Evolutionary conservation across 1,140 invertebrate species (phyloP), one percentile per base, ranked within the genome.

Genomic region (Camponotus floridanus): DNA sequence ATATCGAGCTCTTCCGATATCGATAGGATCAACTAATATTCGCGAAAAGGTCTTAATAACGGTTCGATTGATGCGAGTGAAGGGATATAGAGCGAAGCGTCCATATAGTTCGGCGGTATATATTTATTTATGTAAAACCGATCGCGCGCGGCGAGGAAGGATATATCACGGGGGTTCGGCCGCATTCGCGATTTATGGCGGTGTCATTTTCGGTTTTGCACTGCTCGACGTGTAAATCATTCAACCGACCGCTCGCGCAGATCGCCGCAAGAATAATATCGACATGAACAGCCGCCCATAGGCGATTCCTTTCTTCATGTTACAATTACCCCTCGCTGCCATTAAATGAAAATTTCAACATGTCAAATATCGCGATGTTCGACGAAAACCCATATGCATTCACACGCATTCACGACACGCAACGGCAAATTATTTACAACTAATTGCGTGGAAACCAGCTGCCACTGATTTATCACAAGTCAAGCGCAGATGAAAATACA

Each of bases 51-150:
- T 61, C 79, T 83, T 83, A 83, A 83, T 83, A 83, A 48, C 79
- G 57, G 73, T 83, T 73, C 79, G 57, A 48, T n/a, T 48, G 57
- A 86, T 62, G 33, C 18, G 9, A 42, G 11, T 13, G 61, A n/a
- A 51, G n/a, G 51, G 48, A 85, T 80, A 26, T 65, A 31, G 4
- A 84, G 39, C 61, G 59, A 36, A 48, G 57, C 73, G 45, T 6
- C 42, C 39, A 55, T 51, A 51, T 81, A 64, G 86, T 88, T 59
- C 55, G 21, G 48, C 74, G 78, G 86, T 91, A 87, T 86, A 91
- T 91, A 91, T 91, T 91, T 91, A 91, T 91, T 91, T 91, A 91
- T 91, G 91, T 87, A 90, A 91, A 91, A 91, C 89, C 87, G 80
- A 79, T 65, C 36, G 55, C 26, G 36, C 64, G 51, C 61, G 51